phyloP scores from a whole-genome alignment of 2,888 invertebrate species.

The Tigriopus californicus region DNA sequence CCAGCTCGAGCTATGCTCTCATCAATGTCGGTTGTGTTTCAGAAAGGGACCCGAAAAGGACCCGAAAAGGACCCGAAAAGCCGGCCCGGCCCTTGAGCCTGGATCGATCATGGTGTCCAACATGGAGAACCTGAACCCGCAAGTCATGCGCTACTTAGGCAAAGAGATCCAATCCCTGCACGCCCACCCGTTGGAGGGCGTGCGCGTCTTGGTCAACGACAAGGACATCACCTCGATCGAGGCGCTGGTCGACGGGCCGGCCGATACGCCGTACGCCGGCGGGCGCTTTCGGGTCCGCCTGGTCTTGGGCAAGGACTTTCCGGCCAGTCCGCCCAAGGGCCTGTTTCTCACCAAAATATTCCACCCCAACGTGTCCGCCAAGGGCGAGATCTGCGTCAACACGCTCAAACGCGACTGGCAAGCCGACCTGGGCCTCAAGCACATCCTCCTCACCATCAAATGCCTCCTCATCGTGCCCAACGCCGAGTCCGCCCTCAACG shows the following conservation, averaged over 20 bases:
- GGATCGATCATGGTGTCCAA: slow-evolving; percentile 44
- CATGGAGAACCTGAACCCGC: slow-evolving; percentile 85
- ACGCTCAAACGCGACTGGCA: slow-evolving; percentile 93
- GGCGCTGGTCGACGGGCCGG: slow-evolving; percentile 75
- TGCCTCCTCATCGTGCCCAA: slow-evolving; percentile 92
- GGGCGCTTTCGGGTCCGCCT: slow-evolving; percentile 77
- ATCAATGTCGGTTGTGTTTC: too few relatives aligned
- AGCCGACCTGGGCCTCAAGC: slow-evolving; percentile 81
- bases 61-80: too few relatives aligned
- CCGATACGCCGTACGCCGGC: slow-evolving; percentile 75
- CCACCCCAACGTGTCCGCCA: slow-evolving; percentile 83
- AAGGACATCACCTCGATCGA: slow-evolving; percentile 85
- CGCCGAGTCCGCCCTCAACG: slow-evolving; percentile 89
- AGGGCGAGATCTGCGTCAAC: slow-evolving; percentile 91
- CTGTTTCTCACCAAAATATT: slow-evolving; percentile 84
- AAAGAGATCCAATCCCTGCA: slow-evolving; percentile 70
- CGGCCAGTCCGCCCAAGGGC: slow-evolving; percentile 68
- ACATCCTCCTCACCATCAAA: slow-evolving; percentile 76
- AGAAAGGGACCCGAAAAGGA: too few relatives aligned
- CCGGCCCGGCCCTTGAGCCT: too few relatives aligned
- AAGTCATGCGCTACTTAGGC: slow-evolving; percentile 65
- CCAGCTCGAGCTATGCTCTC: too few relatives aligned
- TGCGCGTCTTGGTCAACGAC: slow-evolving; percentile 70
- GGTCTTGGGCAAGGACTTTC: slow-evolving; percentile 77
- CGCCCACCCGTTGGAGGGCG: slow-evolving; percentile 68